These are phyloP conservation scores for Anoplius nigerrimus DNA, from an alignment of 2,888 invertebrate species.

Conservation along the genomic window DNA sequence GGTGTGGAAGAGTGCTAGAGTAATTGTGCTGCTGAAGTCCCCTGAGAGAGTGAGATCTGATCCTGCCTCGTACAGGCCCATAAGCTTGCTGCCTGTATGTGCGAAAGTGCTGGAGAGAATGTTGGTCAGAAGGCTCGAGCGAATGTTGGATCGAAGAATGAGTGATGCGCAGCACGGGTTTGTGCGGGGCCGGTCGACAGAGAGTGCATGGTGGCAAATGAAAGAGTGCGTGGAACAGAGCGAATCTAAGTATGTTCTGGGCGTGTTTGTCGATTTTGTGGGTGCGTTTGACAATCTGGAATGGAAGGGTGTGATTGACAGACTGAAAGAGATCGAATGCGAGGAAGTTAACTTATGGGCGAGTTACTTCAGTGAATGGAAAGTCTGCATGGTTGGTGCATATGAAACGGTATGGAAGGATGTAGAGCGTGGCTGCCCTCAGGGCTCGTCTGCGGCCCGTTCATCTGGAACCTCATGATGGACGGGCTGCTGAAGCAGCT, in stretches of 20 bases:
- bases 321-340: neutral
- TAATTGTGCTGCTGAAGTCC: constrained; percentile 8
- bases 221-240: too few relatives aligned
- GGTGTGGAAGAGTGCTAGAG: constrained; percentile 4
- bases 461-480: neutral
- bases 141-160: neutral
- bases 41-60: neutral
- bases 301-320: neutral
- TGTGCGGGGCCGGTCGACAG: neutral
- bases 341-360: too few relatives aligned
- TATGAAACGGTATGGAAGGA: neutral
- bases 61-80: constrained; percentile 14
- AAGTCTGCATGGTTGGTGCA: too few relatives aligned
- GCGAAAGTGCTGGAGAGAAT: neutral
- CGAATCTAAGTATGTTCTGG: neutral
- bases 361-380: too few relatives aligned
- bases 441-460: neutral
- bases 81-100: neutral
- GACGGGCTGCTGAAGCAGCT: too few relatives aligned
- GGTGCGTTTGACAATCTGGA: too few relatives aligned
- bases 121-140: neutral
- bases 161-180: neutral
- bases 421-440: neutral
- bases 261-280: neutral
- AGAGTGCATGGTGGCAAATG: neutral